Evolutionary conservation across 37 sponge, comb jelly and placozoan genomes (phyloP), one percentile per base, ranked within the genome.

Genomic region (Amphimedon queenslandica): DNA sequence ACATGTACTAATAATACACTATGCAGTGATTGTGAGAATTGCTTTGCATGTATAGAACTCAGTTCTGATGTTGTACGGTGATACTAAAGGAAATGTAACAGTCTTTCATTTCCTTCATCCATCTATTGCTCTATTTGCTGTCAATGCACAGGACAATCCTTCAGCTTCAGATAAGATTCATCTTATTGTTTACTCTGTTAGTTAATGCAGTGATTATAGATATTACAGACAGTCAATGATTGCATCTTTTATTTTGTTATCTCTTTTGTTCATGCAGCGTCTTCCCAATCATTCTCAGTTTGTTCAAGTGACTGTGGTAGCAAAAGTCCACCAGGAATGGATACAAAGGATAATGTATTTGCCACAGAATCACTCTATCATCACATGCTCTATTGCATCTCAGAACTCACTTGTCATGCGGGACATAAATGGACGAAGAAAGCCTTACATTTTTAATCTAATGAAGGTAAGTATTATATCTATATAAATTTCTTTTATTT

Each of bases 271-370:
- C n/a, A 4, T 33, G 16, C 64, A 90, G 87, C 1, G 40, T 28
- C 82, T 84, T 4, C 32, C 32, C 3, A 75, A 81, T n/a, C 83
- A 90, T 8, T 63, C 82, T 37, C 65, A 40, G 2, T 37, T 34
- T 11, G 90, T 89, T 55, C 37, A 40, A 1, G 24, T 83, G 24
- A 66, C 56, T 4, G 32, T 39, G 4, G 36, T 82, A 2, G 41
- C 70, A 29, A 64, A 72, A 34, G 78, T 94, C 0, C 99, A 98
- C 72, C 23, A 70, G 28, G 96, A 92, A 67, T 94, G 99, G 99
- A 90, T 95, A 32, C 66, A 77, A 0, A 57, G 67, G 20, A 71
- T 98, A 20, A 41, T 51, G 21, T 98, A 94, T 78, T 53, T 92
- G 29, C 84, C 90, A 4, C 88, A 89, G 42, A 86, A 86, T 57